These are phyloP conservation scores for Diprion similis DNA, from an alignment of 1,140 invertebrate species.

Conservation along the genomic window DNA sequence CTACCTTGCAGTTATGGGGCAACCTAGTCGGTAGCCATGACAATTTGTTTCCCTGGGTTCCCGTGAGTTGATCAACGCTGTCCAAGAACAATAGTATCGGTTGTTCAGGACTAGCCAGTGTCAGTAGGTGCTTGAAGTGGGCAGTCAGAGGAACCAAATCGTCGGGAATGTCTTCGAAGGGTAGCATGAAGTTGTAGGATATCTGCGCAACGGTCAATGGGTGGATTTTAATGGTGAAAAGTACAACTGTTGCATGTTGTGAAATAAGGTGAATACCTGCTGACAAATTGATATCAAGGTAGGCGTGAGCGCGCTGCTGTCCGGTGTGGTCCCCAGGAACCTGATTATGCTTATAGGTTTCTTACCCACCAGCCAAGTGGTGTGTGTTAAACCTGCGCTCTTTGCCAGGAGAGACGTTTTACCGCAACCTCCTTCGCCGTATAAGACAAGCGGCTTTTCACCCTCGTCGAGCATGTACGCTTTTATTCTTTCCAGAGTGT, in stretches of 20 bases:
- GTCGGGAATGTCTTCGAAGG: constrained; percentile 93
- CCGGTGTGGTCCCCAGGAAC: constrained; percentile 96
- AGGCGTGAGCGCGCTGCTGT: constrained; percentile 92
- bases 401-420: constrained; percentile 97
- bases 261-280: constrained; percentile 66
- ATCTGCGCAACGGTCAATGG: constrained; percentile 69
- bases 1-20: constrained; percentile 89
- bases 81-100: constrained; percentile 89
- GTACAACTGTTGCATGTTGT: not conserved
- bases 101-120: constrained; percentile 79
- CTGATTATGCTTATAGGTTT: constrained; percentile 88
- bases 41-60: constrained; percentile 92
- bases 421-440: constrained; percentile 95
- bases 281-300: constrained; percentile 95
- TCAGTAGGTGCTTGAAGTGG: constrained; percentile 93
- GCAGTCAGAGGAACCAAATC: constrained; percentile 95
- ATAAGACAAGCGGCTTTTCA: constrained; percentile 90
- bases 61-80: constrained; percentile 95
- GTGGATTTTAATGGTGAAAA: constrained; percentile 10
- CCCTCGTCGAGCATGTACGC: constrained; percentile 86
- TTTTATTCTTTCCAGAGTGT: constrained; percentile 82
- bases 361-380: constrained; percentile 75
- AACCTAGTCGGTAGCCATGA: constrained; percentile 94
- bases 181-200: constrained; percentile 92
- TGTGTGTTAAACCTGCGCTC: constrained; percentile 79